Evolutionary conservation across 2,797 vertebrate genomes (phyloP).

Genomic region (Knipowitschia caucasica): DNA sequence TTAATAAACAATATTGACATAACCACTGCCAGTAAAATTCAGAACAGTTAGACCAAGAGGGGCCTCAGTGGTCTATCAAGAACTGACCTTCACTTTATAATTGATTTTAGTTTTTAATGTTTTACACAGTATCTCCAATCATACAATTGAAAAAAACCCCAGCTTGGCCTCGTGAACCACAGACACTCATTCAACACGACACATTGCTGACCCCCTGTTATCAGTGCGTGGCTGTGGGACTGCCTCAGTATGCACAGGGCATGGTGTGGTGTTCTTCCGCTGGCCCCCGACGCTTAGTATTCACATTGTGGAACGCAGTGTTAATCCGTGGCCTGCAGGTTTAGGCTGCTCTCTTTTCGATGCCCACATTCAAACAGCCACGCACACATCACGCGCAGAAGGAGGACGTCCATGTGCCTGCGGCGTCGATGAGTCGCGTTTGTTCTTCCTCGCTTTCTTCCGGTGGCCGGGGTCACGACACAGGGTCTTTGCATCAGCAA

Average conservation of each 20-base stretch:
- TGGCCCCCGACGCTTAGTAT: constrained; percentile 39
- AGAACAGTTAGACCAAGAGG: no score
- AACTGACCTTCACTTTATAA: no score
- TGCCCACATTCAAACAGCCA: constrained; percentile 21
- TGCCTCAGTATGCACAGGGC: constrained; percentile 14
- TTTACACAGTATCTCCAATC: no score
- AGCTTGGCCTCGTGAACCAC: not conserved
- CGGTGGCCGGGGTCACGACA: constrained; percentile 20
- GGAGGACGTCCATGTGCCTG: constrained; percentile 17
- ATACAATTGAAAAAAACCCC: no score
- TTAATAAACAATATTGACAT: no score
- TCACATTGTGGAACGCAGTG: constrained; percentile 27
- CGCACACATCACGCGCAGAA: not conserved
- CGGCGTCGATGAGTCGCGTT: constrained; percentile 26
- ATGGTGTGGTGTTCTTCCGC: not conserved
- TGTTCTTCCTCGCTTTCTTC: constrained; percentile 12
- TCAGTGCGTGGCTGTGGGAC: constrained; percentile 8
- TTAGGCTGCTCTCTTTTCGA: constrained; percentile 44
- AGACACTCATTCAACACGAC: not conserved
- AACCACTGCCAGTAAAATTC: no score
- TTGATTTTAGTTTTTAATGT: no score
- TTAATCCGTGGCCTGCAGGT: constrained; percentile 45
- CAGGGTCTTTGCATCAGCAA: constrained; percentile 31
- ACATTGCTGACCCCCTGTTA: constrained; percentile 8
- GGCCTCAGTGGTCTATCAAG: no score